Evolutionary conservation across 2,888 invertebrate genomes (phyloP).

Genomic region (Acanthococcus lagerstroemiae): DNA sequence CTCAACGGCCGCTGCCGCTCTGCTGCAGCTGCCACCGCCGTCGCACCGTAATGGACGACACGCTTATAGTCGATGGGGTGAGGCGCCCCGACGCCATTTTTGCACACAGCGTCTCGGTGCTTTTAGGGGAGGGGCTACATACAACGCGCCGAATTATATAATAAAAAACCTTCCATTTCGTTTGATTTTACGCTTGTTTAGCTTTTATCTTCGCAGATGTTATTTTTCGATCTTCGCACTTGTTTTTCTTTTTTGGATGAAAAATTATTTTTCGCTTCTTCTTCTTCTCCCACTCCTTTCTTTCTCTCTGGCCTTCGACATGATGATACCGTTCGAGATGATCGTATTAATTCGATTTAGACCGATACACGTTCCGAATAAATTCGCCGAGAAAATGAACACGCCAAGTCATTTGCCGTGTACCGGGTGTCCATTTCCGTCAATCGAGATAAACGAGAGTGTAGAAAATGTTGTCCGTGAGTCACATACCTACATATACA

Average conservation of each 20-base stretch:
- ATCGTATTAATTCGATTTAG: too few species aligned
- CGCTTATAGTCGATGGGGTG: conserved; percentile 9
- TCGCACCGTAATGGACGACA: conserved; percentile 16
- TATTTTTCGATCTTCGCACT: not conserved
- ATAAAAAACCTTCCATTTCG: conserved; percentile 24
- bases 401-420: too few species aligned
- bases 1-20: conserved; percentile 10
- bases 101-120: conserved; percentile 14
- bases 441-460: too few species aligned
- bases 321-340: too few species aligned
- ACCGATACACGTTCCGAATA: too few species aligned
- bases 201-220: conserved; percentile 9
- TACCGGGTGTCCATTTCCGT: too few species aligned
- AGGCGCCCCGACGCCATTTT: conserved; percentile 29
- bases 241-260: not conserved
- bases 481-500: not conserved
- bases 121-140: conserved; percentile 14
- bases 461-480: too few species aligned
- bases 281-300: too few species aligned
- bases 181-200: conserved; percentile 27
- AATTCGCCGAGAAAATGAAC: too few species aligned
- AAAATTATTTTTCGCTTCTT: too few species aligned
- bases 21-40: not conserved
- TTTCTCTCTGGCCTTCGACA: too few species aligned
- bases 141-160: not conserved